phyloP scores from a whole-genome alignment of 2,113 vertebrate genomes.

The Gallinago paraguaiae region DNA sequence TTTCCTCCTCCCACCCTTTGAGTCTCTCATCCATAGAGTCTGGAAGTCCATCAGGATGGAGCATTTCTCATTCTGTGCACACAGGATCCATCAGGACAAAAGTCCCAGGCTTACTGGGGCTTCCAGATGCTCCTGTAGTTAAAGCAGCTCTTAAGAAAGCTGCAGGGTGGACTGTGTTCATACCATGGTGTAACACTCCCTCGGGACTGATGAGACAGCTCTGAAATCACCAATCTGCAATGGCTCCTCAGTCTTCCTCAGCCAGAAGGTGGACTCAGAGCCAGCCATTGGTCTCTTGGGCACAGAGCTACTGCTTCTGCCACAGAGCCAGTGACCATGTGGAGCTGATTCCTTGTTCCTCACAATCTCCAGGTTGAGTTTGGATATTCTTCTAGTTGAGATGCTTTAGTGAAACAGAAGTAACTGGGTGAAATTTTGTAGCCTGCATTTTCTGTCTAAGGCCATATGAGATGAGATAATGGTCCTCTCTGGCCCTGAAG shows the following conservation, averaged over 20 bases:
- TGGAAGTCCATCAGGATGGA: background rate
- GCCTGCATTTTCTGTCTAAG: background rate
- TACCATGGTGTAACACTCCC: background rate
- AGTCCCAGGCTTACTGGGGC: background rate
- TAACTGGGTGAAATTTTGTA: background rate
- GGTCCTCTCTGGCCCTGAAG: background rate
- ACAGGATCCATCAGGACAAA: background rate
- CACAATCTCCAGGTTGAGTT: background rate
- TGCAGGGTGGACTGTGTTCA: fast-evolving
- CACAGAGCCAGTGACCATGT: fast-evolving
- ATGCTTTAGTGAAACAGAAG: background rate
- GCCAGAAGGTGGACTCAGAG: background rate
- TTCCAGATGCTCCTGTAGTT: background rate
- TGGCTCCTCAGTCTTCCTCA: background rate
- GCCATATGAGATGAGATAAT: background rate
- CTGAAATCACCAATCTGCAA: background rate
- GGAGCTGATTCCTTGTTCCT: background rate
- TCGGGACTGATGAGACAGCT: background rate
- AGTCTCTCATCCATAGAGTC: background rate
- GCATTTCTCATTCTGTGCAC: background rate
- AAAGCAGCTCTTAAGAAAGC: background rate
- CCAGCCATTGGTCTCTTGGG: background rate
- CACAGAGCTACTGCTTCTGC: background rate
- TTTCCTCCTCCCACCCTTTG: background rate
- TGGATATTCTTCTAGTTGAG: background rate